Evolutionary conservation across 2,797 vertebrate species (phyloP).

Genomic region (Basileuterus tristriatus): DNA sequence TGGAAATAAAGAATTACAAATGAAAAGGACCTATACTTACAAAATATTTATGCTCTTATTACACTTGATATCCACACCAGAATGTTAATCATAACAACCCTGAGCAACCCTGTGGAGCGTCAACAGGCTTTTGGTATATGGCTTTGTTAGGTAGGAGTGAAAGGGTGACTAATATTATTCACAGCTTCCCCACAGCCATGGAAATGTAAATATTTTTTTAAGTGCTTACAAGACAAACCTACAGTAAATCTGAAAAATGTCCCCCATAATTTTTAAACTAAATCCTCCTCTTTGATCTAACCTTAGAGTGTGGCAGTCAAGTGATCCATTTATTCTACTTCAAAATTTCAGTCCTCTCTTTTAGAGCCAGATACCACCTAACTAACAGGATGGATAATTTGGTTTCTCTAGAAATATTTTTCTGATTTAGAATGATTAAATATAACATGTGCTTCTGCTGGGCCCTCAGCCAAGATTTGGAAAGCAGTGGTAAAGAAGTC

Average conservation of each 20-base stretch:
- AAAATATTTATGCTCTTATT: constrained; percentile 65
- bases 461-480: not conserved
- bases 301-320: constrained; percentile 60
- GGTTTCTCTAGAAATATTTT: not conserved
- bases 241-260: constrained; percentile 74
- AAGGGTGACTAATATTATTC: constrained; percentile 49
- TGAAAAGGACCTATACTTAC: constrained; percentile 17
- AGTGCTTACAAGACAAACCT: constrained; percentile 73
- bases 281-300: constrained; percentile 67
- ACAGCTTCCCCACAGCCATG: constrained; percentile 50
- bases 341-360: constrained; percentile 52
- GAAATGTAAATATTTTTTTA: constrained; percentile 73
- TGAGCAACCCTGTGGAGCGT: not conserved
- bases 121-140: not conserved
- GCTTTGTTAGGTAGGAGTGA: constrained; percentile 7
- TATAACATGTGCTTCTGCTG: not conserved
- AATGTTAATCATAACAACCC: constrained; percentile 58
- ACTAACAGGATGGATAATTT: constrained; percentile 35
- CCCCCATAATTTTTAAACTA: constrained; percentile 68
- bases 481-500: not conserved
- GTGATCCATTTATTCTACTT: constrained; percentile 67
- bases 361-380: constrained; percentile 35
- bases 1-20: constrained; percentile 13
- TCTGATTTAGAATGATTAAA: constrained; percentile 11
- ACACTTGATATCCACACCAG: constrained; percentile 37